Conservation (phyloP, 2,888 invertebrate species). For the Alitta virens region DNA sequence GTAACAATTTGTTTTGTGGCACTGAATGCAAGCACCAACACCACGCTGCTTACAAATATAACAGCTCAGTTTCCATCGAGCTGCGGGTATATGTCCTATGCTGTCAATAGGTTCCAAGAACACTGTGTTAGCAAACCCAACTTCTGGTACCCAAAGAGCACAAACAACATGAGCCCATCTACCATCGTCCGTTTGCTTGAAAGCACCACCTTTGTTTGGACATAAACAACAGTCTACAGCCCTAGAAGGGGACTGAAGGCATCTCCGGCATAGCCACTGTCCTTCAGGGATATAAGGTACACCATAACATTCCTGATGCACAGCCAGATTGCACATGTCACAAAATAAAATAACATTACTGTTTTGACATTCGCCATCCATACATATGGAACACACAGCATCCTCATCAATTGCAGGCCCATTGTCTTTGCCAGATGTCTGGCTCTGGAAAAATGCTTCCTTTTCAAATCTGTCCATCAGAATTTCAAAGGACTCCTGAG, state of each 20-base stretch:
- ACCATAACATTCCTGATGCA: slow-evolving; percentile 97
- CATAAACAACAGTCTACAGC: slow-evolving; percentile 97
- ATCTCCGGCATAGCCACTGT: slow-evolving; percentile 94
- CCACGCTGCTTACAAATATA: slow-evolving; percentile 77
- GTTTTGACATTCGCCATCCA: slow-evolving; percentile 98
- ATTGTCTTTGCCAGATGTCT: slow-evolving; percentile 60
- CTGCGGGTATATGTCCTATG: slow-evolving; percentile 90
- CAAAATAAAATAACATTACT: slow-evolving; percentile 98
- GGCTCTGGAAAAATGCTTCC: slow-evolving; percentile 66
- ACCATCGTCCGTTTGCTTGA: slow-evolving; percentile 93
- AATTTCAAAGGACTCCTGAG: slow-evolving; percentile 86
- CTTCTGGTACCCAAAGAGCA: slow-evolving; percentile 99
- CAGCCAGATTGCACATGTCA: slow-evolving; percentile 99
- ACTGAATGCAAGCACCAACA: slow-evolving; percentile 96
- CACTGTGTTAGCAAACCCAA: slow-evolving; percentile 83
- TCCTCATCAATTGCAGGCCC: slow-evolving; percentile 88
- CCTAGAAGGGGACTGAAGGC: slow-evolving; percentile 88
- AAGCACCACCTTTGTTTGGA: slow-evolving; percentile 96
- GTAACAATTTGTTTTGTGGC: slow-evolving; percentile 93
- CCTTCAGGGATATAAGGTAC: slow-evolving; percentile 96
- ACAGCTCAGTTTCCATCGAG: slow-evolving; percentile 93
- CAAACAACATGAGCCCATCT: slow-evolving; percentile 99
- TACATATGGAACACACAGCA: slow-evolving; percentile 97
- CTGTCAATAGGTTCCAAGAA: slow-evolving; percentile 98
- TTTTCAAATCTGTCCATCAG: slow-evolving; percentile 97